Evolutionary conservation across 2,797 vertebrate genomes (phyloP).

Genomic region (Crypturellus tataupa): DNA sequence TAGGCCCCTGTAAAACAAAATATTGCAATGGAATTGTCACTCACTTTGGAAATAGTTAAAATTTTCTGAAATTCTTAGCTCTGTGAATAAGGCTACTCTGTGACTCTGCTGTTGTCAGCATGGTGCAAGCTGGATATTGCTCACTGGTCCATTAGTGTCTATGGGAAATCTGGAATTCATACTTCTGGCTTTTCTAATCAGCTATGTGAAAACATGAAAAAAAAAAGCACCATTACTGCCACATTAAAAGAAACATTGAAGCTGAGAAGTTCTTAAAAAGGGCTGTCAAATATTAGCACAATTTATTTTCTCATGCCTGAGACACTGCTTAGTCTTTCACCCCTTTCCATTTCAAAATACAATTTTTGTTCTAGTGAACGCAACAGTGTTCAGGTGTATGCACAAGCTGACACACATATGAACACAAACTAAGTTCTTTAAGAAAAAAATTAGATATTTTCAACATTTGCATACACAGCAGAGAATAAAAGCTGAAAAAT

Average conservation of each 20-base stretch:
- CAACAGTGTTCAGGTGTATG: not conserved
- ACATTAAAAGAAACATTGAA: not conserved
- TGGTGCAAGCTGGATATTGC: not conserved
- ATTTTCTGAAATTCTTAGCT: not conserved
- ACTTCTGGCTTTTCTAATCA: not conserved
- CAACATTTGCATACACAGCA: not conserved
- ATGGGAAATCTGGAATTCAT: not conserved
- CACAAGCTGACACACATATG: not conserved
- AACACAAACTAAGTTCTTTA: not conserved
- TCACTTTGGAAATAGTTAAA: not conserved
- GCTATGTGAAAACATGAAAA: not conserved
- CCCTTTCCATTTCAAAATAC: not conserved
- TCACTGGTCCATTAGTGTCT: not conserved
- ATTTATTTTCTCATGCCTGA: not conserved
- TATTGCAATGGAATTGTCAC: not conserved
- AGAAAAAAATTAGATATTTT: not conserved
- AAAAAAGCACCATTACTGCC: not conserved
- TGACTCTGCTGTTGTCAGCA: not conserved
- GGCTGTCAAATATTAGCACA: not conserved
- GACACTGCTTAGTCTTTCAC: not conserved
- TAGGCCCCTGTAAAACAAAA: slow-evolving; percentile 78
- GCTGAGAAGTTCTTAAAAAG: not conserved
- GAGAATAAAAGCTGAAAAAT: not conserved
- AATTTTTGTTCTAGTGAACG: not conserved
- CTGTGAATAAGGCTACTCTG: not conserved